Percentiles rank a stretch among this genome's conserved stretches.
Conservation (phyloP, 2,797 vertebrate genomes). For the Graptemys geographica region DNA sequence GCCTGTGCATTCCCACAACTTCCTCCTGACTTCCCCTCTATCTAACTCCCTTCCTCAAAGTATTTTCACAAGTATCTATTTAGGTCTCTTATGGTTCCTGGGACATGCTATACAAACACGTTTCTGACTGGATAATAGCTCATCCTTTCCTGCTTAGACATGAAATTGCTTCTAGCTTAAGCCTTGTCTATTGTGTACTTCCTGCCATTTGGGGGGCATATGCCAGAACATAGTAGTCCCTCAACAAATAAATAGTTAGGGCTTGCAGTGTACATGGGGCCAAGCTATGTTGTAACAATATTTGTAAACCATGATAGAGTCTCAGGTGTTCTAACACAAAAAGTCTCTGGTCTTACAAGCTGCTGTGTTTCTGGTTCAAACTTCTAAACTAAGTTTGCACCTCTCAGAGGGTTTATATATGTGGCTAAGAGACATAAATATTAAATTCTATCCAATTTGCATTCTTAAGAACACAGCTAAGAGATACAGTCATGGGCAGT, state of each 20-base stretch:
- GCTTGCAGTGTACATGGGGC: not conserved
- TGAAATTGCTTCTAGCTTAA: not conserved
- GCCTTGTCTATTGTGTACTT: not conserved
- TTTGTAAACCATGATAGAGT: not conserved
- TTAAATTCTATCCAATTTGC: too few species aligned
- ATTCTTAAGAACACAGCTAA: too few species aligned
- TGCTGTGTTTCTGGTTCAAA: too few species aligned
- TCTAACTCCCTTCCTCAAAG: not conserved
- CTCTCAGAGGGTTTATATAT: too few species aligned
- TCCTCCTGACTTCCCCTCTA: not conserved
- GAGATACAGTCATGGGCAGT: too few species aligned
- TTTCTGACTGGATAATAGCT: not conserved
- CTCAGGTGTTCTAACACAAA: too few species aligned
- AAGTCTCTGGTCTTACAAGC: too few species aligned
- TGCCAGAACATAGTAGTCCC: not conserved
- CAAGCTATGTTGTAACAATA: not conserved
- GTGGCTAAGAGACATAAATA: too few species aligned
- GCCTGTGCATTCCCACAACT: not conserved
- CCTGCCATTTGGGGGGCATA: not conserved
- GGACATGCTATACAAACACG: not conserved
- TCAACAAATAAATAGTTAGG: not conserved
- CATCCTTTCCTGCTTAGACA: not conserved
- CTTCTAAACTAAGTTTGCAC: too few species aligned
- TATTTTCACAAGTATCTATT: not conserved
- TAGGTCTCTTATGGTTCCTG: not conserved